Evolutionary conservation across 2,797 vertebrate genomes (phyloP).

Genomic region (Macropodus opercularis): DNA sequence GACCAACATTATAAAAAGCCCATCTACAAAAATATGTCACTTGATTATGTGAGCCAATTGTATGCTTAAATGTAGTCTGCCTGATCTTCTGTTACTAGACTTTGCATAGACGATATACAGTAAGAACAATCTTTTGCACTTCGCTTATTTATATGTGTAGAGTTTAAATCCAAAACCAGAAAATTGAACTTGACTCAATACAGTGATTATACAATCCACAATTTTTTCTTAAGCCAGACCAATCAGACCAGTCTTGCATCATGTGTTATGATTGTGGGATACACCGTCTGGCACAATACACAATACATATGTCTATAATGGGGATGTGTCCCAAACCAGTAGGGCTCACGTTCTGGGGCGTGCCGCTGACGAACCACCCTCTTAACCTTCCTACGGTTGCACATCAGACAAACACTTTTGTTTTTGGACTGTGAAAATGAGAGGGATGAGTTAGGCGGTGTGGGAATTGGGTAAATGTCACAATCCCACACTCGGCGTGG

Average conservation of each 20-base stretch:
- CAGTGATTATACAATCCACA: constrained; percentile 19
- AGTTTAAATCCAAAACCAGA: neutral
- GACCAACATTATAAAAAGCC: neutral
- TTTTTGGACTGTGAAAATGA: constrained; percentile 79
- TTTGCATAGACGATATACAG: neutral
- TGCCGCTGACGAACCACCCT: constrained; percentile 70
- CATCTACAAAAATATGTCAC: neutral
- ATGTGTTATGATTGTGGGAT: constrained; percentile 68
- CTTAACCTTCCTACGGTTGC: constrained; percentile 63
- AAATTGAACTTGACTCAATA: neutral
- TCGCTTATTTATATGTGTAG: neutral
- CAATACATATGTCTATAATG: constrained; percentile 30
- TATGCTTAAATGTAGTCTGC: neutral
- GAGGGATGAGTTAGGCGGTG: constrained; percentile 74
- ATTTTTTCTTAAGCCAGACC: constrained; percentile 45
- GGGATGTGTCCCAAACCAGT: constrained; percentile 49
- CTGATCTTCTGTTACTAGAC: neutral
- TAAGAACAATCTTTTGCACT: neutral
- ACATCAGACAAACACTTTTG: constrained; percentile 77
- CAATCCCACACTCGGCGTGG: constrained; percentile 80
- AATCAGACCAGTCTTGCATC: constrained; percentile 69
- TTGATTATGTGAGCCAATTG: too few relatives aligned
- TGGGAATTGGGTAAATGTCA: constrained; percentile 84
- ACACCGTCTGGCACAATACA: constrained; percentile 36
- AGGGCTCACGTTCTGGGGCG: constrained; percentile 57